These are phyloP conservation scores for Synergus laeviventris DNA, from an alignment of 2,888 invertebrate species.

Conservation along the genomic window DNA sequence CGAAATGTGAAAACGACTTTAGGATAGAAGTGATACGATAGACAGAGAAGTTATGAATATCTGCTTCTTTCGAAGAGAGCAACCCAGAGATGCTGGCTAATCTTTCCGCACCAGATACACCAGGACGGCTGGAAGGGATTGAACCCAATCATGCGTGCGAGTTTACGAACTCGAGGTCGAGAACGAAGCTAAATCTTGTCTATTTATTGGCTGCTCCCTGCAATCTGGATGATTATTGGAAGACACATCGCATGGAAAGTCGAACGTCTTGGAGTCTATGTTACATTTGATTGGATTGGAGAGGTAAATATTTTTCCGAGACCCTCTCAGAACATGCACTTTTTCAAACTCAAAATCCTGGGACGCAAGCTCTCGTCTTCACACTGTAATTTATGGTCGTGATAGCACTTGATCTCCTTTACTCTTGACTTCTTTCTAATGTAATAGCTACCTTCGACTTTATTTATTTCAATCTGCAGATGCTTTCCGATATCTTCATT, in stretches of 20 bases:
- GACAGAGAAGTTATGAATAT: slow-evolving; percentile 32
- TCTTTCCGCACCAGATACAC: slow-evolving; percentile 18
- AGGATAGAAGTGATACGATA: slow-evolving; percentile 4
- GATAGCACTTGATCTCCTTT: slow-evolving; percentile 7
- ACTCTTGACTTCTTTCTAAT: slow-evolving; percentile 8
- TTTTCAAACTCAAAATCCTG: not conserved
- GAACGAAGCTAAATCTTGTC: slow-evolving; percentile 66
- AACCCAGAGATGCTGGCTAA: slow-evolving; percentile 17
- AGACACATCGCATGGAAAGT: slow-evolving; percentile 61
- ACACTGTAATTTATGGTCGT: not conserved
- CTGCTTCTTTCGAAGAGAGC: not conserved
- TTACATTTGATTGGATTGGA: slow-evolving; percentile 67
- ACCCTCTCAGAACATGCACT: slow-evolving; percentile 7
- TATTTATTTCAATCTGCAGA: not conserved
- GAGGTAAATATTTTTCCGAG: slow-evolving; percentile 47
- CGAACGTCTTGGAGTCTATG: slow-evolving; percentile 55
- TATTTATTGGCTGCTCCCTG: slow-evolving; percentile 69
- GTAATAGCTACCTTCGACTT: not conserved
- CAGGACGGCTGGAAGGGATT: slow-evolving; percentile 60
- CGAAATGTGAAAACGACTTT: slow-evolving; percentile 14
- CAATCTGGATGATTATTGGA: slow-evolving; percentile 66
- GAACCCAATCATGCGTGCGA: slow-evolving; percentile 68
- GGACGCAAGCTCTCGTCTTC: not conserved
- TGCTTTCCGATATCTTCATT: not conserved
- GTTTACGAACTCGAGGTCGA: slow-evolving; percentile 56